phyloP scores from a whole-genome alignment of 2,113 vertebrate genomes.

The Odocoileus virginianus region DNA sequence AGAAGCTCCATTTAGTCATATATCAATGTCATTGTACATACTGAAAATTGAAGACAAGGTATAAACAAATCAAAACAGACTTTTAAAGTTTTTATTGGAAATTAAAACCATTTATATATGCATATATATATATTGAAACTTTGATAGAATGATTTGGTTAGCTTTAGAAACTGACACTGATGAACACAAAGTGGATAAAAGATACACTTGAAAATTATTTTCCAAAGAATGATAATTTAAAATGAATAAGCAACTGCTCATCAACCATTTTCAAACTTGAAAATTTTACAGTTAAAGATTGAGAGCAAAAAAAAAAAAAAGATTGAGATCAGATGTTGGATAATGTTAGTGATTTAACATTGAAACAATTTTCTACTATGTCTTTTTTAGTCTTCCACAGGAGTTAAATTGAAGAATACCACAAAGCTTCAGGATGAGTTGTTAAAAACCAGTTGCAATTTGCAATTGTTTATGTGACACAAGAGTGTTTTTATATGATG shows the following conservation, averaged over 20 bases:
- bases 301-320: background rate
- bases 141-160: background rate
- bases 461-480: background rate
- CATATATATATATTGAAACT: background rate
- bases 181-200: background rate
- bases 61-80: constrained; percentile 24
- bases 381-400: background rate
- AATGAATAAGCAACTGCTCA: background rate
- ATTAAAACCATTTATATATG: background rate
- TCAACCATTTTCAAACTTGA: constrained; percentile 37
- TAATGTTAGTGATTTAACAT: constrained; percentile 52
- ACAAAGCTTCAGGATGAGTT: constrained; percentile 26
- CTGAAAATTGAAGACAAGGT: background rate
- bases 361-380: constrained; percentile 30
- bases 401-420: constrained; percentile 43
- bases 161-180: constrained; percentile 27
- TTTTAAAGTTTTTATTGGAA: background rate
- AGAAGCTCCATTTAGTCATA: background rate
- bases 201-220: constrained; percentile 11
- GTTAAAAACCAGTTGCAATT: constrained; percentile 39
- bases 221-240: constrained; percentile 10
- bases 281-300: constrained; percentile 57
- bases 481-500: constrained; percentile 18
- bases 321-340: constrained; percentile 37
- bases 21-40: background rate